These are phyloP conservation scores for Clinocottus analis DNA, from an alignment of 2,113 vertebrate species.

Conservation along the genomic window DNA sequence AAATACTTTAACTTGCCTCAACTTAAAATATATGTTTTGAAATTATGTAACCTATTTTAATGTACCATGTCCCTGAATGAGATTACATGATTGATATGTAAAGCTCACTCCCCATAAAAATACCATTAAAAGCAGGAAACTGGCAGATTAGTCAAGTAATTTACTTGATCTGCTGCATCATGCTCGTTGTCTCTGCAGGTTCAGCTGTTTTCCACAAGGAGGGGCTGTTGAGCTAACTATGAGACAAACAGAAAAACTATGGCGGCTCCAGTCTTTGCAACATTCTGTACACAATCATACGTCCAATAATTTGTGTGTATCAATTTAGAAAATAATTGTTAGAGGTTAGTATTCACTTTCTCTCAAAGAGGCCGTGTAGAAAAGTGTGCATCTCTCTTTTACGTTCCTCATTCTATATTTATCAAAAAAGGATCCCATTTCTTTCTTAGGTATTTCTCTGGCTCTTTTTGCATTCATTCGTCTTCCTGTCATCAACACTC, in stretches of 20 bases:
- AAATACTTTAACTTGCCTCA: neutral
- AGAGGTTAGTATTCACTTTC: neutral
- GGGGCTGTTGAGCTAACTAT: slow-evolving; percentile 38
- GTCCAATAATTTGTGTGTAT: neutral
- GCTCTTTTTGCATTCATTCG: slow-evolving; percentile 73
- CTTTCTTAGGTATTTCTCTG: slow-evolving; percentile 65
- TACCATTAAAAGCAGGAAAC: neutral
- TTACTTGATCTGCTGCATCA: neutral
- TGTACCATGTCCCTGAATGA: neutral
- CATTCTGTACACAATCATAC: neutral
- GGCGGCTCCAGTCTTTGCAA: neutral
- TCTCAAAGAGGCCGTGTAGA: neutral
- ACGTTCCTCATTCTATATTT: slow-evolving; percentile 64
- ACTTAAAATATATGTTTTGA: neutral
- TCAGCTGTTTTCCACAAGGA: slow-evolving; percentile 29
- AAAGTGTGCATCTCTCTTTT: neutral
- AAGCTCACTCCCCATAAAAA: neutral
- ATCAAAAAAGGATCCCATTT: slow-evolving; percentile 60
- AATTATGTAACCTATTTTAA: neutral
- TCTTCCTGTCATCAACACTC: slow-evolving; percentile 73
- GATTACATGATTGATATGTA: neutral
- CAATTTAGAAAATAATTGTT: neutral
- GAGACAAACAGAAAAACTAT: neutral
- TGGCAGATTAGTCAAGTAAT: neutral
- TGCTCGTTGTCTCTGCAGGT: neutral